Evolutionary conservation across 2,888 invertebrate species (phyloP).

Genomic region (Sphaerophoria rueppellii): DNA sequence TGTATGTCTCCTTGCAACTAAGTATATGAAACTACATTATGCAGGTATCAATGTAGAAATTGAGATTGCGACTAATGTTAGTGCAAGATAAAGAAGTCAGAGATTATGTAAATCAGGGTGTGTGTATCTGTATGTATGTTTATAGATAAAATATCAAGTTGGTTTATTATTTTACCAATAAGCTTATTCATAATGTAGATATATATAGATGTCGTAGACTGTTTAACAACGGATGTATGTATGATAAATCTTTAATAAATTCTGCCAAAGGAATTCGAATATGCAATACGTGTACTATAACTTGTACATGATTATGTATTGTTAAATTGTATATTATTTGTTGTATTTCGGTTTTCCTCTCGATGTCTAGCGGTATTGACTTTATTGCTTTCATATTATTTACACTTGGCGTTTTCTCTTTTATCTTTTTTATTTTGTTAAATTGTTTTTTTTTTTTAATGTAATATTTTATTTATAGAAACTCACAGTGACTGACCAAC

Average conservation of each 20-base stretch:
- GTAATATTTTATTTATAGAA: conserved; percentile 71
- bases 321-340: conserved; percentile 12
- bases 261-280: conserved; percentile 40
- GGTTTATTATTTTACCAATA: conserved; percentile 14
- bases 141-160: conserved; percentile 64
- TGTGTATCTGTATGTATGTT: neutral
- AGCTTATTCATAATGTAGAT: conserved; percentile 21
- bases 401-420: conserved; percentile 45
- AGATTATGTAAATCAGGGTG: conserved; percentile 9
- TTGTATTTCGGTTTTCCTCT: conserved; percentile 46
- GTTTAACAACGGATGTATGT: conserved; percentile 51
- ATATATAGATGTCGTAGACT: conserved; percentile 52
- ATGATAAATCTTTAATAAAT: conserved; percentile 69
- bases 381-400: conserved; percentile 63
- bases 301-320: neutral
- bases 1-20: conserved; percentile 22
- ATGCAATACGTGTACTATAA: conserved; percentile 17
- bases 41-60: conserved; percentile 43
- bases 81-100: conserved; percentile 43
- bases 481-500: conserved; percentile 29
- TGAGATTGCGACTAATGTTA: conserved; percentile 28
- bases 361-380: conserved; percentile 56
- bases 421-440: conserved; percentile 27
- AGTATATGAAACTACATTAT: conserved; percentile 5
- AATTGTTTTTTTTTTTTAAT: conserved; percentile 61